phyloP scores from a whole-genome alignment of 2,113 vertebrate genomes.

The Egretta garzetta region DNA sequence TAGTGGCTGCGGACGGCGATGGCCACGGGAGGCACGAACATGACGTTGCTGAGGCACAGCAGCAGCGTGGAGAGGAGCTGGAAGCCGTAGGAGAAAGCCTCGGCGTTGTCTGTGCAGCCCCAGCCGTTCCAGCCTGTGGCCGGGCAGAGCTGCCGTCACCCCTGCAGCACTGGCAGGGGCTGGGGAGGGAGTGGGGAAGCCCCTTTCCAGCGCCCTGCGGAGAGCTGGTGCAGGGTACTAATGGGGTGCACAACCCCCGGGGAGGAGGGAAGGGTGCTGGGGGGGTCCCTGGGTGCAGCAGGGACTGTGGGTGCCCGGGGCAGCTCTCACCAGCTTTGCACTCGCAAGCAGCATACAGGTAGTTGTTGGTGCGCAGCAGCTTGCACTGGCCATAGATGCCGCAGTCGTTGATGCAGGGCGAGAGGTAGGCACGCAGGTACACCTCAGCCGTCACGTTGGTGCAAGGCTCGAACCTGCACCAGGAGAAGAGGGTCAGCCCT shows the following conservation, averaged over 20 bases:
- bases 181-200: background rate
- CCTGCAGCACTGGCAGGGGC: background rate
- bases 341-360: slow-evolving; percentile 95
- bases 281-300: too few species aligned
- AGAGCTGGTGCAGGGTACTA: background rate
- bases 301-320: rapidly evolving
- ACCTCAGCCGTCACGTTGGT: slow-evolving; percentile 89
- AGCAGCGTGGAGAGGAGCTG: slow-evolving; percentile 95
- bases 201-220: background rate
- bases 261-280: background rate
- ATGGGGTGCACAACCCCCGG: rapidly evolving
- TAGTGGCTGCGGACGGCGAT: slow-evolving; percentile 92
- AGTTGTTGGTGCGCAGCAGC: slow-evolving; percentile 96
- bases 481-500: background rate
- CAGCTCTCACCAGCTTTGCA: slow-evolving; percentile 92
- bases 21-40: slow-evolving; percentile 95
- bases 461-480: slow-evolving; percentile 83
- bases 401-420: slow-evolving; percentile 95
- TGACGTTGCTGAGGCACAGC: slow-evolving; percentile 97
- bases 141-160: background rate
- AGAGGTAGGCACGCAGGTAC: slow-evolving; percentile 92
- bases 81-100: slow-evolving; percentile 94
- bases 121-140: slow-evolving; percentile 93
- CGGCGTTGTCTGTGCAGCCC: slow-evolving; percentile 94
- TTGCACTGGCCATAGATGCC: slow-evolving; percentile 98